phyloP scores from a whole-genome alignment of 1,140 invertebrate genomes.

The Stegodyphus dumicola region DNA sequence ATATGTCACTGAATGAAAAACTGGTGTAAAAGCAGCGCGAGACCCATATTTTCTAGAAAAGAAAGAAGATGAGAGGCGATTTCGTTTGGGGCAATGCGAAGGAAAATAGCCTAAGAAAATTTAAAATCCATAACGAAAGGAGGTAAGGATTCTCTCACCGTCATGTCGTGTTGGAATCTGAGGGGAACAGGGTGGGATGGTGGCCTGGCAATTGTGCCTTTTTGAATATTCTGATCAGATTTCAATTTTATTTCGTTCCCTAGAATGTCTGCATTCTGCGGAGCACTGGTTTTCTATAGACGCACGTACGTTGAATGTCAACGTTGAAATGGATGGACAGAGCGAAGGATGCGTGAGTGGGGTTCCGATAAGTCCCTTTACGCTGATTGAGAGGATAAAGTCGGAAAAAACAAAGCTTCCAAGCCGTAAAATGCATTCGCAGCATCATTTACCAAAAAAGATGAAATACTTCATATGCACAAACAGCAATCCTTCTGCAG shows the following conservation, averaged over 20 bases:
- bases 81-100: constrained; percentile 52
- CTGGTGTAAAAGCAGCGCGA: constrained; percentile 24
- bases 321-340: constrained; percentile 37
- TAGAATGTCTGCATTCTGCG: neutral
- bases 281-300: constrained; percentile 30
- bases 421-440: too few species aligned
- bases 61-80: constrained; percentile 18
- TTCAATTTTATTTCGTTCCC: constrained; percentile 49
- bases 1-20: constrained; percentile 45
- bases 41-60: constrained; percentile 25
- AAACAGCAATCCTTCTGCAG: too few species aligned
- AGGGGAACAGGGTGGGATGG: neutral
- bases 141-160: neutral
- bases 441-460: too few species aligned
- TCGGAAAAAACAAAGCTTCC: too few species aligned
- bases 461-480: too few species aligned
- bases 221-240: constrained; percentile 60
- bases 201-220: constrained; percentile 39
- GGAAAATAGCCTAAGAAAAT: constrained; percentile 48
- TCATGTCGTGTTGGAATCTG: constrained; percentile 19
- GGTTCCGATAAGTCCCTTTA: neutral
- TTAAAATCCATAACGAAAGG: constrained; percentile 15
- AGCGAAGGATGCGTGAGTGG: constrained; percentile 27
- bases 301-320: constrained; percentile 20
- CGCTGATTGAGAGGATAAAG: too few species aligned